phyloP scores from a whole-genome alignment of 2,888 invertebrate species.

The Rhingia rostrata region DNA sequence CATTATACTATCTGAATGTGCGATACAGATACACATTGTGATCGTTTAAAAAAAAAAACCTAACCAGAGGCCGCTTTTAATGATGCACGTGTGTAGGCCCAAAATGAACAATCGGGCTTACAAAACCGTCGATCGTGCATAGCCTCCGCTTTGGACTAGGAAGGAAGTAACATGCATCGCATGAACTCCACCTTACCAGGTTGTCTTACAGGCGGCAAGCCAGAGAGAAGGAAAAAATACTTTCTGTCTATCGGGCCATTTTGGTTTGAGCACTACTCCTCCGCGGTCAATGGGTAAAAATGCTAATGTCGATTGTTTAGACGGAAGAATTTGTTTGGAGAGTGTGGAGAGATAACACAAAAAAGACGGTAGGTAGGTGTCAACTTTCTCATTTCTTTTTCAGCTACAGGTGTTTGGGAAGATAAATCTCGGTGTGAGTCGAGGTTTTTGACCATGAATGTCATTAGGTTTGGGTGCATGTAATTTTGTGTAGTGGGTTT shows the following conservation, averaged over 20 bases:
- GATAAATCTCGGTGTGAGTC: constrained; percentile 40
- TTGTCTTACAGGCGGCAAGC: not conserved
- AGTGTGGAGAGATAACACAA: constrained; percentile 51
- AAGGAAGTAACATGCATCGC: constrained; percentile 54
- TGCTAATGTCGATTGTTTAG: constrained; percentile 67
- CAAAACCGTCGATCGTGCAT: constrained; percentile 37
- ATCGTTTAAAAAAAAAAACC: constrained; percentile 20
- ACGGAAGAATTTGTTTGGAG: constrained; percentile 46
- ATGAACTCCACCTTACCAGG: constrained; percentile 62
- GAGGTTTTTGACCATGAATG: constrained; percentile 62
- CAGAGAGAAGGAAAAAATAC: constrained; percentile 16
- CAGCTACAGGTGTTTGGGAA: constrained; percentile 46
- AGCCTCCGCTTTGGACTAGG: constrained; percentile 40
- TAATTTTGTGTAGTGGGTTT: constrained; percentile 3
- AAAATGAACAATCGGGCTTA: constrained; percentile 51
- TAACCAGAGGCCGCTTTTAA: constrained; percentile 48
- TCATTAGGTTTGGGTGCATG: constrained; percentile 32
- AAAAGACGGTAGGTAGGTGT: constrained; percentile 65
- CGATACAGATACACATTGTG: constrained; percentile 69
- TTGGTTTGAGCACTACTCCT: constrained; percentile 44
- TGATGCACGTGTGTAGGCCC: constrained; percentile 68
- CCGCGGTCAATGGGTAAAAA: constrained; percentile 62
- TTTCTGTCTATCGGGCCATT: constrained; percentile 60
- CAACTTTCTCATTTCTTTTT: constrained; percentile 70
- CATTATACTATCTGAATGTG: constrained; percentile 35